Evolutionary conservation across 2,888 invertebrate species (phyloP), one percentile per base, ranked within the genome.

Genomic region (Apantesis nais): DNA sequence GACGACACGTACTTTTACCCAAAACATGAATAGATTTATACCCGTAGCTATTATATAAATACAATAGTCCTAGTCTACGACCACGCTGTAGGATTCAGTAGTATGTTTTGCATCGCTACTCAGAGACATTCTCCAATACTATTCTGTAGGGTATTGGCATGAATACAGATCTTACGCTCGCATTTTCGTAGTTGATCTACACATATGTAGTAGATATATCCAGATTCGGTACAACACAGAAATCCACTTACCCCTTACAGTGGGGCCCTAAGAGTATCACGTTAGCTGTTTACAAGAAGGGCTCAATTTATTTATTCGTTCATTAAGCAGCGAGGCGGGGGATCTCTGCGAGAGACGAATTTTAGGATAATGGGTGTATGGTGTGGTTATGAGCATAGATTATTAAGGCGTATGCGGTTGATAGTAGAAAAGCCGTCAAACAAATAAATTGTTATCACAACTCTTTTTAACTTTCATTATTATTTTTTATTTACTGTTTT

Each of bases 171-270:
- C 74, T 80, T 72, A 73, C 66, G 65, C 61, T 67, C 66, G 39
- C 73, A 74, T 74, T 82, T 82, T 78, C 68, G 71, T 73, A 61
- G 61, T 83, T 87, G 85, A 90, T 82, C 81, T 84, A 85, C 80
- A 82, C 80, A 83, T 80, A 84, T 81, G 4, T 58, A 58, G 58
- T 41, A 70, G 86, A 85, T 86, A 88, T 86, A 89, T 86, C 88
- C 86, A 89, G 88, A 92, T 93, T 90, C 86, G 87, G 89, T 89
- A 87, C 89, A 89, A 95, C 94, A 95, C 93, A 93, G 90, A 95
- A 95, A 94, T 90, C 93, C 95, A 95, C 95, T 95, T 95, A 94
- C 93, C 93, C 93, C 93, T 91, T 93, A 90, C 93, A 88, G 92
- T 87, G 92, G 90, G 86, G 86, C 88, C 89, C 89, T 92, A 89